A percentile compares a stretch with the other conserved stretches of the same genome.
Evolutionary conservation across 1,140 invertebrate genomes (phyloP).

Genomic region (Psix sp.): DNA sequence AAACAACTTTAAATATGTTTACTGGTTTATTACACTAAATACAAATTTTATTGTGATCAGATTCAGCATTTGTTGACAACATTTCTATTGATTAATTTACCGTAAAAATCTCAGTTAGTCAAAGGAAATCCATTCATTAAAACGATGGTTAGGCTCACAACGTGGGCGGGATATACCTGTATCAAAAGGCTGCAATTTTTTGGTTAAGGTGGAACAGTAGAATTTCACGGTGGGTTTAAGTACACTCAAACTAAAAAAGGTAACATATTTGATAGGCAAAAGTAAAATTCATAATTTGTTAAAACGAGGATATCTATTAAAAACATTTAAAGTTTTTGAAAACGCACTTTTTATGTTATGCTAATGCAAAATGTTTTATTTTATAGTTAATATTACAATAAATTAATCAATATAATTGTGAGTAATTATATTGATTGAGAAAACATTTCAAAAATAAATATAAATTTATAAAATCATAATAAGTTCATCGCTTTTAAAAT

Average conservation of each 20-base stretch:
- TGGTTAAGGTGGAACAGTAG: slow-evolving; percentile 45
- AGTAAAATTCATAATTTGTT: not conserved
- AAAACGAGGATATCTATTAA: too few species aligned
- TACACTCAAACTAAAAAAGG: slow-evolving; percentile 26
- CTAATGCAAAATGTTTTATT: too few species aligned
- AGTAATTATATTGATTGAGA: too few species aligned
- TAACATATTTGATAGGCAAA: not conserved
- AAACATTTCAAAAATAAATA: too few species aligned
- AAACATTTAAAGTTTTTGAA: too few species aligned
- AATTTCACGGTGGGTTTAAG: slow-evolving; percentile 35
- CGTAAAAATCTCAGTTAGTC: slow-evolving; percentile 20
- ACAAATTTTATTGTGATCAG: slow-evolving; percentile 4
- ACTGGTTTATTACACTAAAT: too few species aligned
- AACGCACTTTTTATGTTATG: too few species aligned
- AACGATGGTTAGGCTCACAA: slow-evolving; percentile 35
- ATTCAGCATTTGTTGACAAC: slow-evolving; percentile 25
- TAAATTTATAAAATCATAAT: too few species aligned
- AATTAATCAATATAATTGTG: too few species aligned
- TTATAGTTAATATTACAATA: too few species aligned
- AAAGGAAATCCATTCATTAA: slow-evolving; percentile 48
- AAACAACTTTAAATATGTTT: too few species aligned
- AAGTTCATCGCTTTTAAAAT: too few species aligned
- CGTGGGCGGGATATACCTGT: slow-evolving; percentile 40
- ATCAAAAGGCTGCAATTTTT: slow-evolving; percentile 51
- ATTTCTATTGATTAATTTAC: not conserved